Percentiles rank a stretch among this genome's conserved stretches.
These are phyloP conservation scores for Oncorhynchus gorbuscha DNA, from an alignment of 2,113 vertebrate genomes.

Conservation along the genomic window DNA sequence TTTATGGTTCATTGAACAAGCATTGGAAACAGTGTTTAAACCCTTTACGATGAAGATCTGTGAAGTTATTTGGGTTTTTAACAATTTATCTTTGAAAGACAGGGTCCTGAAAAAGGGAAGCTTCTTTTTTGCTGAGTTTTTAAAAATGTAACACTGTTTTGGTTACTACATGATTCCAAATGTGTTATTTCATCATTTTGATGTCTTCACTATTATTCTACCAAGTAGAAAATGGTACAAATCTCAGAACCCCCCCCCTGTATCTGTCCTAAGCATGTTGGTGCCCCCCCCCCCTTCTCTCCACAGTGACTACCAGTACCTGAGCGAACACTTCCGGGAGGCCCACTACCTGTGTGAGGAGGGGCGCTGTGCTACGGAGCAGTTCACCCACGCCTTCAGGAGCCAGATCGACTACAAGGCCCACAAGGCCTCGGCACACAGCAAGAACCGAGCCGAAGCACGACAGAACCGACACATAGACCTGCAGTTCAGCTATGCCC, in stretches of 20 bases:
- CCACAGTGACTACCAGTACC: constrained; percentile 87
- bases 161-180: too few relatives aligned
- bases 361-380: constrained; percentile 87
- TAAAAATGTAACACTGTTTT: too few relatives aligned
- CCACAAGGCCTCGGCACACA: constrained; percentile 89
- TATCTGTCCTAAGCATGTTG: background rate
- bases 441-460: constrained; percentile 93
- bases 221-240: too few relatives aligned
- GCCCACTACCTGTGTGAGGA: constrained; percentile 96
- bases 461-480: constrained; percentile 97
- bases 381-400: constrained; percentile 97
- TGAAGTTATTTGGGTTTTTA: too few relatives aligned
- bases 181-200: too few relatives aligned
- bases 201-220: too few relatives aligned
- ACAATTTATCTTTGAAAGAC: too few relatives aligned
- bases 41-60: too few relatives aligned
- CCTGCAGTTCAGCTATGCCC: constrained; percentile 87
- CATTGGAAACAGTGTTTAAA: too few relatives aligned
- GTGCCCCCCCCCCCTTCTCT: background rate
- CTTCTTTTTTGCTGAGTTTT: too few relatives aligned
- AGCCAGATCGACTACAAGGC: constrained; percentile 97
- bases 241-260: background rate
- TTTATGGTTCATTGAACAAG: too few relatives aligned
- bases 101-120: too few relatives aligned
- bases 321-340: constrained; percentile 93